Conservation (phyloP, 2,797 vertebrate species). For the Benthosema pterotum region DNA sequence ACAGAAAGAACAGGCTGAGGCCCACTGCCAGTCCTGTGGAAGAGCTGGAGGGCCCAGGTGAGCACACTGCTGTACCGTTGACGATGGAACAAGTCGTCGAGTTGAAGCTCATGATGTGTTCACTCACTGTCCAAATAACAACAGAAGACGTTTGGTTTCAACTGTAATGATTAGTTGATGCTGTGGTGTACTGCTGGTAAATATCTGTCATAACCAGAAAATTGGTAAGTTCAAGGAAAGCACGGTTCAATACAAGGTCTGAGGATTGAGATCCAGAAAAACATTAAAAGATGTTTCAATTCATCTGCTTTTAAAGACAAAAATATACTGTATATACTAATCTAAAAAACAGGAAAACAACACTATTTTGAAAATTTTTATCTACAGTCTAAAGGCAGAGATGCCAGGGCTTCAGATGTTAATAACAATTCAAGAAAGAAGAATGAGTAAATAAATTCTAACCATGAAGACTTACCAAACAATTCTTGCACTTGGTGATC, state of each 20-base stretch:
- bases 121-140: conserved; percentile 20
- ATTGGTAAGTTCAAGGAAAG: too few relatives aligned
- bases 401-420: too few relatives aligned
- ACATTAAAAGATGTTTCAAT: too few relatives aligned
- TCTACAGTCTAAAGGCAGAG: too few relatives aligned
- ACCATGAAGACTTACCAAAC: conserved; percentile 32
- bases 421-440: conserved; percentile 9
- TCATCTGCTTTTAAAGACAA: too few relatives aligned
- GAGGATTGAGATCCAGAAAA: too few relatives aligned
- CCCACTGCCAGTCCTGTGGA: conserved; percentile 37
- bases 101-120: conserved; percentile 46
- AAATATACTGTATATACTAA: too few relatives aligned
- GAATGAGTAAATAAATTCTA: conserved; percentile 16
- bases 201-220: too few relatives aligned
- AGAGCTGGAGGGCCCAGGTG: accelerated
- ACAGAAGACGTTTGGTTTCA: background rate
- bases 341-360: too few relatives aligned
- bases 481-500: background rate
- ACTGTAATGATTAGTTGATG: background rate
- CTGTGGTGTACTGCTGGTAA: too few relatives aligned
- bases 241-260: too few relatives aligned
- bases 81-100: background rate
- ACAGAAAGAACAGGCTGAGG: conserved; percentile 56
- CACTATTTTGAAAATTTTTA: too few relatives aligned
- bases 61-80: background rate